Conservation (phyloP, 1,140 invertebrate genomes). For the Drosophila arizonae region DNA sequence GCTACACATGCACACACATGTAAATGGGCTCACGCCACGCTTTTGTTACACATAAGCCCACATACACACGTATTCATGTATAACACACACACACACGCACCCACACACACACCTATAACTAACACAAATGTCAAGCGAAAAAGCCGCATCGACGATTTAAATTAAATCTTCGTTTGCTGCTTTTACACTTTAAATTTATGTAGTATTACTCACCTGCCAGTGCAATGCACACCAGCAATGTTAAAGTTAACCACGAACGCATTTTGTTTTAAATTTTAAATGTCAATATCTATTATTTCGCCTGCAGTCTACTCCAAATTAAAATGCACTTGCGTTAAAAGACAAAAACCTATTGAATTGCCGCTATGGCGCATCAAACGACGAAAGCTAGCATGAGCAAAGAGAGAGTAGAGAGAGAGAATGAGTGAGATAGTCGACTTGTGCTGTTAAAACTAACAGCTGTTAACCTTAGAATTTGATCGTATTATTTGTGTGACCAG, state of each 20-base stretch:
- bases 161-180: slow-evolving; percentile 32
- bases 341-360: slow-evolving; percentile 15
- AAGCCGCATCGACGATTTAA: slow-evolving; percentile 18
- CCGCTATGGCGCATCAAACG: slow-evolving; percentile 14
- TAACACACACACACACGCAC: slow-evolving; percentile 13
- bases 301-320: background rate
- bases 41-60: background rate
- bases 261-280: slow-evolving; percentile 25
- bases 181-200: slow-evolving; percentile 10
- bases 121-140: slow-evolving; percentile 11
- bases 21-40: slow-evolving; percentile 3
- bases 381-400: slow-evolving; percentile 33
- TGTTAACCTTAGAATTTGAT: slow-evolving; percentile 10
- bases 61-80: slow-evolving; percentile 1
- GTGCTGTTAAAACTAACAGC: slow-evolving; percentile 18
- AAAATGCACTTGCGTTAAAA: slow-evolving; percentile 16
- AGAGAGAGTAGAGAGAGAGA: background rate
- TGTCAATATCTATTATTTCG: background rate
- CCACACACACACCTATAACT: background rate
- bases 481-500: slow-evolving; percentile 1
- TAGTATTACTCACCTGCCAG: slow-evolving; percentile 55
- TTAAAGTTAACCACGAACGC: slow-evolving; percentile 51
- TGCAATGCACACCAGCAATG: slow-evolving; percentile 50
- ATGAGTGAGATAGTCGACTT: slow-evolving; percentile 3
- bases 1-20: slow-evolving; percentile 29